A percentile compares a stretch with the other conserved stretches of the same genome.
phyloP scores from a whole-genome alignment of 2,113 vertebrate genomes.

The Cyanoliseus patagonus region DNA sequence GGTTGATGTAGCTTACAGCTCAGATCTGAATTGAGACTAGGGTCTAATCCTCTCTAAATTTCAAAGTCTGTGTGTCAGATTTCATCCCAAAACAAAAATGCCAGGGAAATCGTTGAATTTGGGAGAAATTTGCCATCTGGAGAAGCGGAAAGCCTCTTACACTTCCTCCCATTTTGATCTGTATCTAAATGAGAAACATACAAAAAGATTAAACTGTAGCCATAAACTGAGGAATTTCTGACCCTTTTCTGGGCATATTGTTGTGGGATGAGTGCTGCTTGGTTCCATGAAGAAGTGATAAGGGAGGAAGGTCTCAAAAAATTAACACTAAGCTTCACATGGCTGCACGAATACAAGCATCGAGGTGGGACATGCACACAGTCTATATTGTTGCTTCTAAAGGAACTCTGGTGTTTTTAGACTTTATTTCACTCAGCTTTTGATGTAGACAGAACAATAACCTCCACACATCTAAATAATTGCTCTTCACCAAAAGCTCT shows the following conservation, averaged over 20 bases:
- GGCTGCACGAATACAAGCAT: neutral
- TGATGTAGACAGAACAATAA: constrained; percentile 27
- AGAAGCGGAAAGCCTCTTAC: neutral
- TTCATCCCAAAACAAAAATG: neutral
- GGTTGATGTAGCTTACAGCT: neutral
- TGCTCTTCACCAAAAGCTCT: neutral
- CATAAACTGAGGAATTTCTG: neutral
- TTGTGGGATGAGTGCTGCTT: neutral
- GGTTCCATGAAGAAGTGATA: neutral
- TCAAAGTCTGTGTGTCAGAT: neutral
- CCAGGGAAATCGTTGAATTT: neutral
- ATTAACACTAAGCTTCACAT: neutral
- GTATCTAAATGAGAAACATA: neutral
- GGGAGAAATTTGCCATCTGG: neutral
- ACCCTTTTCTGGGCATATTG: neutral
- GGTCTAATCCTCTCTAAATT: neutral
- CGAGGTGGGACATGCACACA: neutral
- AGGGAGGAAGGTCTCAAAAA: neutral
- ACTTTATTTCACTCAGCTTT: neutral
- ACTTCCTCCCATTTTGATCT: neutral
- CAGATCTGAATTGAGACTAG: neutral
- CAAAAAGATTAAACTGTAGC: neutral
- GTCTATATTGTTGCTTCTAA: neutral
- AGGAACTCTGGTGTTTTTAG: neutral
- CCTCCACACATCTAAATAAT: neutral